phyloP scores from a whole-genome alignment of 2,888 invertebrate genomes.

The Gandaritis pyraliata region DNA sequence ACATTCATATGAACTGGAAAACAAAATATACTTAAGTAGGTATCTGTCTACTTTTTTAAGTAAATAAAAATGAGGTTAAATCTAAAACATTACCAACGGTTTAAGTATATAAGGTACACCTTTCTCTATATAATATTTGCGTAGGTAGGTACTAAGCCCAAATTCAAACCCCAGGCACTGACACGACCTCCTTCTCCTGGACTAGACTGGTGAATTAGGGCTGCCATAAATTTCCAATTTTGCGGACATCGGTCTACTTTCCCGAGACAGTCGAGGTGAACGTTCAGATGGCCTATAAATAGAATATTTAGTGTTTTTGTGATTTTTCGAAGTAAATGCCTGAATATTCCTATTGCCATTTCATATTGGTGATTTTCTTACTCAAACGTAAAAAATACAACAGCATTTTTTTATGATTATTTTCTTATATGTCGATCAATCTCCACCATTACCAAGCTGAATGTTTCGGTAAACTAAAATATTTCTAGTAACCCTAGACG shows the following conservation, averaged over 20 bases:
- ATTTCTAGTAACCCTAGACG: constrained; percentile 8
- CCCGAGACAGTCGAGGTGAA: constrained; percentile 50
- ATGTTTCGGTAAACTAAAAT: not conserved
- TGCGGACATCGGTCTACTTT: constrained; percentile 54
- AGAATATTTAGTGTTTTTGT: constrained; percentile 39
- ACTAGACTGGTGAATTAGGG: constrained; percentile 54
- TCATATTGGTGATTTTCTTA: too few species aligned
- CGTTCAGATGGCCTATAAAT: constrained; percentile 50
- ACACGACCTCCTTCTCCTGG: constrained; percentile 47
- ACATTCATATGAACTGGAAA: too few species aligned
- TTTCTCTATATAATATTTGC: not conserved
- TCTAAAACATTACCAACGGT: not conserved
- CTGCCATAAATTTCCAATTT: constrained; percentile 49
- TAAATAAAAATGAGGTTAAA: too few species aligned
- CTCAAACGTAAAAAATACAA: too few species aligned
- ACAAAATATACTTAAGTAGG: too few species aligned
- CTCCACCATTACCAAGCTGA: too few species aligned
- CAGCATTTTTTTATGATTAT: too few species aligned
- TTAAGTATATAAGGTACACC: not conserved
- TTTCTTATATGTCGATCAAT: not conserved
- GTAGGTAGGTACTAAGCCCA: constrained; percentile 6
- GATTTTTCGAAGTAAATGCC: constrained; percentile 10
- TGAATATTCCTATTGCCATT: not conserved
- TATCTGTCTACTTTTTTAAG: too few species aligned
- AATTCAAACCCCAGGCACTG: constrained; percentile 14